phyloP scores from a whole-genome alignment of 2,888 invertebrate genomes.

The Syrphus vitripennis region DNA sequence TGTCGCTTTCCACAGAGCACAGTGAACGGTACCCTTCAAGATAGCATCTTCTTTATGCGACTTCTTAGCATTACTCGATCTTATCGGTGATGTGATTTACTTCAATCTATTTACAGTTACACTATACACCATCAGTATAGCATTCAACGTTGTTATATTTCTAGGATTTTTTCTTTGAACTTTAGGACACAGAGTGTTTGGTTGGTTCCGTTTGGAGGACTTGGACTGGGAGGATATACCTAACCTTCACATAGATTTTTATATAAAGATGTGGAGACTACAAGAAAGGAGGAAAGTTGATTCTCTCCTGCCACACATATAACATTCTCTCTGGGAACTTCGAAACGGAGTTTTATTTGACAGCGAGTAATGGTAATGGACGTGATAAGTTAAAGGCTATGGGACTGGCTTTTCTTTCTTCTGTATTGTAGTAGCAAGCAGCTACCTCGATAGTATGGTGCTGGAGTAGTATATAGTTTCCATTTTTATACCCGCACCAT shows the following conservation, averaged over 20 bases:
- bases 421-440: not conserved
- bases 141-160: constrained; percentile 60
- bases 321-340: constrained; percentile 56
- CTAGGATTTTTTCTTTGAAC: constrained; percentile 64
- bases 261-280: constrained; percentile 10
- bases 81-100: constrained; percentile 71
- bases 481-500: not conserved
- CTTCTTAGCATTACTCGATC: constrained; percentile 71
- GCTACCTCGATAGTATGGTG: not conserved
- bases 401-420: constrained; percentile 58
- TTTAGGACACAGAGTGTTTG: constrained; percentile 15
- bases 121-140: constrained; percentile 31
- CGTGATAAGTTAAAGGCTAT: constrained; percentile 71
- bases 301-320: constrained; percentile 63
- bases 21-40: constrained; percentile 57
- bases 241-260: not conserved
- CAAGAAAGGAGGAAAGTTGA: constrained; percentile 39
- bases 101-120: constrained; percentile 71
- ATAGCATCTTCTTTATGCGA: constrained; percentile 72
- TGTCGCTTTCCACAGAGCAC: constrained; percentile 62
- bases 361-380: constrained; percentile 71
- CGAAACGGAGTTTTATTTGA: constrained; percentile 70
- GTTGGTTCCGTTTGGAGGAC: not conserved
- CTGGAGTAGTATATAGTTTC: constrained; percentile 45
- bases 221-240: not conserved